Evolutionary conservation across 2,113 vertebrate species (phyloP).

Genomic region (Sorex fumeus): DNA sequence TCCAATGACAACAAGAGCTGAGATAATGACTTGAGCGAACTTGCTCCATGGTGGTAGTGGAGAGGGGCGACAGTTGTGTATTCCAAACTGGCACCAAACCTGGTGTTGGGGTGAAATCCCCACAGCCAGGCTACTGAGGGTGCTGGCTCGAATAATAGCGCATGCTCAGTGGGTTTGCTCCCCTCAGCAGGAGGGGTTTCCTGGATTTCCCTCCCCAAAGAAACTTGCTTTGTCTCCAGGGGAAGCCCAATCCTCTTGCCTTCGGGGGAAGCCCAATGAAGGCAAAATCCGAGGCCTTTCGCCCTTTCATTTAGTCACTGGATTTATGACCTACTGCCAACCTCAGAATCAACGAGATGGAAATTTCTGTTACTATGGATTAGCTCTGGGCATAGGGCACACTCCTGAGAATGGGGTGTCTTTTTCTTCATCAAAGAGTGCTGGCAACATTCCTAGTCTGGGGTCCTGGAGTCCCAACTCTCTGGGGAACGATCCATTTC

Average conservation of each 20-base stretch:
- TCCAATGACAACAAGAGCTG: rapidly evolving
- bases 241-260: neutral
- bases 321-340: constrained; percentile 27
- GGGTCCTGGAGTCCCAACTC: neutral
- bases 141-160: too few relatives aligned
- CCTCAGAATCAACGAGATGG: neutral
- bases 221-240: neutral
- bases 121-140: rapidly evolving
- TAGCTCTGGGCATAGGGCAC: neutral
- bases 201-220: neutral
- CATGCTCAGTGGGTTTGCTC: too few relatives aligned
- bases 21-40: neutral
- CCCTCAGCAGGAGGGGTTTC: neutral
- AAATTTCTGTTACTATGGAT: constrained; percentile 9
- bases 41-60: neutral
- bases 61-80: neutral
- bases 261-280: neutral
- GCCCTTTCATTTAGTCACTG: neutral
- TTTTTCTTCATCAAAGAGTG: neutral
- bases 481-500: neutral
- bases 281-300: neutral
- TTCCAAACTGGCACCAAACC: neutral
- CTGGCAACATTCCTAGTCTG: neutral
- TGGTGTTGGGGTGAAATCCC: neutral
- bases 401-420: too few relatives aligned